Conservation (phyloP, 35 echinoderm and acorn worm species). For the Apostichopus japonicus region DNA sequence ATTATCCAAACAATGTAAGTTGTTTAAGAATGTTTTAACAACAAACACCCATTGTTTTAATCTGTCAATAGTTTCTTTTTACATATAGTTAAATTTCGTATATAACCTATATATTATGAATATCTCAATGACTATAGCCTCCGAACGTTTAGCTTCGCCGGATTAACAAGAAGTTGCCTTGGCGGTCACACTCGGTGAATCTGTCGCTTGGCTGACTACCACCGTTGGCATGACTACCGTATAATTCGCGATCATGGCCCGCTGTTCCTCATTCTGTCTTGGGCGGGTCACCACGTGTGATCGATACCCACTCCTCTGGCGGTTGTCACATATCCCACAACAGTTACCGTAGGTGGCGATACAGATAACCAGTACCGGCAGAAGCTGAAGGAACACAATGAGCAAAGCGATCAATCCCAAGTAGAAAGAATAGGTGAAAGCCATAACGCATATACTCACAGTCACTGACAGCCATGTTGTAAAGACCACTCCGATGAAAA, state of each 20-base stretch:
- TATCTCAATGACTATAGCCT: too few species aligned
- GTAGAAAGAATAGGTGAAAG: constrained; percentile 22
- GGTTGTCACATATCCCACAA: constrained; percentile 43
- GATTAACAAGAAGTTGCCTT: constrained; percentile 25
- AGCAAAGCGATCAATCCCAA: constrained; percentile 9
- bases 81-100: too few species aligned
- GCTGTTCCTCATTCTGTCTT: background rate
- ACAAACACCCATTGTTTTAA: too few species aligned
- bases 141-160: too few species aligned
- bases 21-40: too few species aligned
- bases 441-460: constrained; percentile 27
- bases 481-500: constrained; percentile 47
- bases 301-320: background rate
- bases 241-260: background rate
- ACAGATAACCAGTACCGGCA: constrained; percentile 13
- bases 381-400: constrained; percentile 38
- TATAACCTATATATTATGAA: too few species aligned
- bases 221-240: constrained; percentile 48
- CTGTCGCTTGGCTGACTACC: constrained; percentile 44
- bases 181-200: background rate
- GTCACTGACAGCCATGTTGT: constrained; percentile 15
- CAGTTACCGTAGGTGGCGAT: constrained; percentile 42
- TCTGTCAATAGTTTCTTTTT: too few species aligned
- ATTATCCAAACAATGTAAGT: too few species aligned
- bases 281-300: background rate